Evolutionary conservation across 1,140 invertebrate species (phyloP).

Genomic region (Trichonephila clavata): DNA sequence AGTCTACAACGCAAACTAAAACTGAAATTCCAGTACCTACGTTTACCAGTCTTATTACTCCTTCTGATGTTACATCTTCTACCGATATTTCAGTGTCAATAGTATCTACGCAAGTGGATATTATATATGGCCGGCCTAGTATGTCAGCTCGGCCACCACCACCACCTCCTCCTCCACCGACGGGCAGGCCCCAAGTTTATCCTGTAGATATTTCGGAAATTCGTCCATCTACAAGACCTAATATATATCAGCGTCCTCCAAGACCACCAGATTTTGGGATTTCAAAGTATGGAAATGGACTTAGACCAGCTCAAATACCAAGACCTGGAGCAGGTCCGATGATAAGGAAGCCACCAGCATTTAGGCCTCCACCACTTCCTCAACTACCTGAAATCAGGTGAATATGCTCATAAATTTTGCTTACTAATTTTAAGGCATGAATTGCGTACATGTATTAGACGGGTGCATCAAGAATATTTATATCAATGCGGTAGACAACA

Average conservation of each 20-base stretch:
- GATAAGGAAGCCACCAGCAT: constrained; percentile 49
- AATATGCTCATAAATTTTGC: not conserved
- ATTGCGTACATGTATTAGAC: no score
- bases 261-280: not conserved
- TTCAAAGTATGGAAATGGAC: constrained; percentile 40
- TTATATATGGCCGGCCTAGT: constrained; percentile 78
- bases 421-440: no score
- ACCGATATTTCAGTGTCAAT: constrained; percentile 63
- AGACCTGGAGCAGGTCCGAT: not conserved
- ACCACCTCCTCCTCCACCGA: constrained; percentile 25
- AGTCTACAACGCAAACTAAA: not conserved
- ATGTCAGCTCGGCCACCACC: not conserved
- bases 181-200: constrained; percentile 70
- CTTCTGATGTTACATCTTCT: constrained; percentile 59
- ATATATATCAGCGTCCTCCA: constrained; percentile 41
- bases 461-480: no score
- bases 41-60: constrained; percentile 58
- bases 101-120: constrained; percentile 66
- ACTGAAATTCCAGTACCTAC: constrained; percentile 21
- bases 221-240: constrained; percentile 54
- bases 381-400: constrained; percentile 71
- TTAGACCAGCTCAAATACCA: constrained; percentile 42
- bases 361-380: constrained; percentile 43
- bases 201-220: constrained; percentile 68
- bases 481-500: no score